Evolutionary conservation across 2,888 invertebrate species (phyloP).

Genomic region (Lamproptera curius): DNA sequence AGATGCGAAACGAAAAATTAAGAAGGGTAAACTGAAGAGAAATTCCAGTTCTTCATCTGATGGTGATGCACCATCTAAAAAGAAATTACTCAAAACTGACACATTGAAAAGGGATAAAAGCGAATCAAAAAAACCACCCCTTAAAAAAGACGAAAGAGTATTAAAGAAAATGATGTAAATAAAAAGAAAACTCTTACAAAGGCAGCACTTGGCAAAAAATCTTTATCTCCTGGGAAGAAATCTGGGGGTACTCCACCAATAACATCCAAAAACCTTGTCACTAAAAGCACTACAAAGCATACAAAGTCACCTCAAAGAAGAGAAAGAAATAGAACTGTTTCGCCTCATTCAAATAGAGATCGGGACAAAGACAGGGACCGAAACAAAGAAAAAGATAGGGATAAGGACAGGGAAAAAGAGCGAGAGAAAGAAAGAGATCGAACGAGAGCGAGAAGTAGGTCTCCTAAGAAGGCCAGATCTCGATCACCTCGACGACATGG

Average conservation of each 20-base stretch:
- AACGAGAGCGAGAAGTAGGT: slow-evolving; percentile 66
- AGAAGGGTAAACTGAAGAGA: slow-evolving; percentile 75
- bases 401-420: slow-evolving; percentile 66
- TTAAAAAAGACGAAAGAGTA: slow-evolving; percentile 65
- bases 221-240: slow-evolving; percentile 71
- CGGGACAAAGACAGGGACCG: slow-evolving; percentile 72
- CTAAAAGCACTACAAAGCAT: slow-evolving; percentile 59
- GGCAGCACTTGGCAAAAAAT: slow-evolving; percentile 62
- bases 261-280: slow-evolving; percentile 58
- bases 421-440: slow-evolving; percentile 72
- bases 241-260: slow-evolving; percentile 73
- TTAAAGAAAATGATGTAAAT: slow-evolving; percentile 55
- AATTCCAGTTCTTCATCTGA: slow-evolving; percentile 83
- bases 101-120: slow-evolving; percentile 59
- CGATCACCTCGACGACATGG: slow-evolving; percentile 60
- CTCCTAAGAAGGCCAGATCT: slow-evolving; percentile 66
- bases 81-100: slow-evolving; percentile 71
- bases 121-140: slow-evolving; percentile 59
- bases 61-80: slow-evolving; percentile 74
- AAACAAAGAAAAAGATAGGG: slow-evolving; percentile 58
- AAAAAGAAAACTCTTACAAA: slow-evolving; percentile 60
- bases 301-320: slow-evolving; percentile 67
- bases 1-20: slow-evolving; percentile 69
- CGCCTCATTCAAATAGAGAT: slow-evolving; percentile 61
- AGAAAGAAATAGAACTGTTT: slow-evolving; percentile 63